A percentile compares a stretch with the other conserved stretches of the same genome.
Conservation (phyloP, 2,888 invertebrate species). For the Escarpia spicata region DNA sequence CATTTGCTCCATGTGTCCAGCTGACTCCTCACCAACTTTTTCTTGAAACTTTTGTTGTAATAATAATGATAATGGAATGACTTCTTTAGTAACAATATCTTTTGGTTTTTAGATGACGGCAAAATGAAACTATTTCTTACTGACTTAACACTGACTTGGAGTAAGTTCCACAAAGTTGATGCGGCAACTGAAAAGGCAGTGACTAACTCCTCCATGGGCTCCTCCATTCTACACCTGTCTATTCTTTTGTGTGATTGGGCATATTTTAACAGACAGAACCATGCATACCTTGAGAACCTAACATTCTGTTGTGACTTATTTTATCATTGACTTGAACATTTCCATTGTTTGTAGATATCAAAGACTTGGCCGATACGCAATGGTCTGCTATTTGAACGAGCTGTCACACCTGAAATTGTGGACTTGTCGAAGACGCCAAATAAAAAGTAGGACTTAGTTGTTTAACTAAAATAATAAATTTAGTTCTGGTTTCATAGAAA, state of each 20-base stretch:
- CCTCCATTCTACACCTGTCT: neutral
- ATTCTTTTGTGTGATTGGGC: neutral
- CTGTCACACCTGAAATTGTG: slow-evolving; percentile 42
- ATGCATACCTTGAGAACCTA: neutral
- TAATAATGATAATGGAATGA: too few species aligned
- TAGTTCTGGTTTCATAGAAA: neutral
- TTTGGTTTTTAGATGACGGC: too few species aligned
- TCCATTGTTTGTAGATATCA: slow-evolving; percentile 71
- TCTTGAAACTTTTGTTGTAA: too few species aligned
- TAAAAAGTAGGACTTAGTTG: slow-evolving; percentile 26
- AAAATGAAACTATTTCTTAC: too few species aligned
- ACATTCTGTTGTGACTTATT: neutral
- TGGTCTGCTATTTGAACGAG: slow-evolving; percentile 81
- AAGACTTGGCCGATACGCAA: slow-evolving; percentile 86
- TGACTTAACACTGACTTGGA: too few species aligned
- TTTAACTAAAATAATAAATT: neutral
- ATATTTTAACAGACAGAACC: neutral
- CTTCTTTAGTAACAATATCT: too few species aligned
- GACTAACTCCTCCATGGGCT: too few species aligned
- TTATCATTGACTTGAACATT: neutral
- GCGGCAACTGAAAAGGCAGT: too few species aligned
- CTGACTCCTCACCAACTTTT: too few species aligned
- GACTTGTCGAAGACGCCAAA: slow-evolving; percentile 34
- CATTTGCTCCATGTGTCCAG: too few species aligned
- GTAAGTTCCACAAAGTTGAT: too few species aligned